Evolutionary conservation across 2,113 vertebrate species (phyloP).

Genomic region (Sturnus vulgaris): DNA sequence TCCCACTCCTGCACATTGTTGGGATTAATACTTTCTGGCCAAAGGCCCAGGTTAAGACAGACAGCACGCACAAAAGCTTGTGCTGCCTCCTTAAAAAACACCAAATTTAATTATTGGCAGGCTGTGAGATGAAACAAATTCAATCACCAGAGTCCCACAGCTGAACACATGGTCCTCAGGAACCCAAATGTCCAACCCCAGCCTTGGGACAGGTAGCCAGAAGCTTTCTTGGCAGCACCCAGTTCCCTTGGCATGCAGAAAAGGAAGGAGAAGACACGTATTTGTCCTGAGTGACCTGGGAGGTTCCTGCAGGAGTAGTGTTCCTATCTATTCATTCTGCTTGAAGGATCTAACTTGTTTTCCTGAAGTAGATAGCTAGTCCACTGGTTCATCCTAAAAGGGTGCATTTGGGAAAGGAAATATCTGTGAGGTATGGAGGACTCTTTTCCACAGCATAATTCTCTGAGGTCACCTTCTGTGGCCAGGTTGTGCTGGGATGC

Average conservation of each 20-base stretch:
- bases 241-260: background rate
- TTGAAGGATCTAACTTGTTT: background rate
- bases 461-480: background rate
- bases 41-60: background rate
- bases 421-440: background rate
- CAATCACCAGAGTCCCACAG: background rate
- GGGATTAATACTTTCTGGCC: conserved; percentile 20
- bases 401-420: background rate
- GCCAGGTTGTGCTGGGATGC: background rate
- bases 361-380: background rate
- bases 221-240: background rate
- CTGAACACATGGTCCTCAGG: background rate
- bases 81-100: background rate
- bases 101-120: background rate
- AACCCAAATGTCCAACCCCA: background rate
- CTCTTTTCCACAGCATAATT: background rate
- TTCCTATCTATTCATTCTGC: background rate
- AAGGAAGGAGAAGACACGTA: background rate
- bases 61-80: background rate
- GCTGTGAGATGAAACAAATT: background rate
- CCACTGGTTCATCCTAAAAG: background rate
- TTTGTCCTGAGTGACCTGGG: background rate
- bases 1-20: background rate
- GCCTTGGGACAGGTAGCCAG: background rate
- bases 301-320: background rate